Base-by-base conservation (phyloP, 1,140 invertebrate species). In the Brachionus manjavacas region DNA sequence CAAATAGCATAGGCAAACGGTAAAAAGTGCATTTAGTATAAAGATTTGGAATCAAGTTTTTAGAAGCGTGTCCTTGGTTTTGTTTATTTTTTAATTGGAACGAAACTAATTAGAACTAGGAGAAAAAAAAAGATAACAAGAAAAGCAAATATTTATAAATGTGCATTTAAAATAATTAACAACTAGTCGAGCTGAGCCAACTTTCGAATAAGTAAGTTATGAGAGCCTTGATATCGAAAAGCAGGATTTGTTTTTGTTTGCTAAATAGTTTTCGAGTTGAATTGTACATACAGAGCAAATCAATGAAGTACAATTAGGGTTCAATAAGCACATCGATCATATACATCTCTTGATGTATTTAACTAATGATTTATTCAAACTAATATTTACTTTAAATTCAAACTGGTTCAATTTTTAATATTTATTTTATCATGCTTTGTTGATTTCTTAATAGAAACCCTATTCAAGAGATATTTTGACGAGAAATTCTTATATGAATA, bases 361-460 rank as follows among this genome's bases (percentile, higher is more conserved):
- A 41, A 39, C 35, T 72, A 72, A 72, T 72, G 68, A 72, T 72
- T 72, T 72, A 41, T 68, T 68, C 66, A 68, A 68, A 68, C 66
- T 41, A 72, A 39, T 41, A 72, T 72, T 41, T 72, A 41, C 39
- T 35, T 72, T 72, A 39, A 39, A 72, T 72, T 72, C 68, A 72
- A 72, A 72, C 68, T 72, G 68, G 68, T 72, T 72, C 68, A 68
- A 31, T 68, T 68, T 68, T 68, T 68, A 39, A 68, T 68, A 68
- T 72, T 39, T 39, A 72, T 41, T 72, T 72, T 72, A 72, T 72
- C 68, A 72, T 72, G 68, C 31, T 72, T 72, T 41, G 68, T 41
- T 72, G 35, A 72, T 72, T 72, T 72, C 68, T 72, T 72, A 72
- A 72, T 72, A 72, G 68, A 72, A 72, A 39, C 68, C 68, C 68